phyloP scores from a whole-genome alignment of 2,113 vertebrate genomes.

The Xiphophorus couchianus region DNA sequence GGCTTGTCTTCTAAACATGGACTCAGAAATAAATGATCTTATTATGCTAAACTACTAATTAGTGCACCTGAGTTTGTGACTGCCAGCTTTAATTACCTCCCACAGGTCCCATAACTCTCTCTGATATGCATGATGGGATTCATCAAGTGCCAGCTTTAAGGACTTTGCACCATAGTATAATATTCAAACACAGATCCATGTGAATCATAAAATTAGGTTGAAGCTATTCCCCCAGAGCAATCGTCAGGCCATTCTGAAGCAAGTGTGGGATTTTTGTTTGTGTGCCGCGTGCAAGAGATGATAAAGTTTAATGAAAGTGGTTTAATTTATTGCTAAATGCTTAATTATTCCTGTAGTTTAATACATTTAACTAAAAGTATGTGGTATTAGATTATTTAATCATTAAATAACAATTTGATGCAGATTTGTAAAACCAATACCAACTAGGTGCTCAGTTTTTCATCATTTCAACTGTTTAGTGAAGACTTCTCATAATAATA shows the following conservation, averaged over 20 bases:
- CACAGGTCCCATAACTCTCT: slow-evolving; percentile 47
- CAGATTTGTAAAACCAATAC: no score
- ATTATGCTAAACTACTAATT: slow-evolving; percentile 68
- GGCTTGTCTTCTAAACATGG: background rate
- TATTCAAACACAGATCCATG: slow-evolving; percentile 7
- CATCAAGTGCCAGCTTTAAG: slow-evolving; percentile 41
- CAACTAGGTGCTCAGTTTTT: no score
- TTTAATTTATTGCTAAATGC: background rate
- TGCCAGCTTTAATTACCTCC: slow-evolving; percentile 61
- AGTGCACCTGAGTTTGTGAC: slow-evolving; percentile 59
- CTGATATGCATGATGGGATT: slow-evolving; percentile 55
- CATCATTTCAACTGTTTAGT: no score
- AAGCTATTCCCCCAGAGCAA: background rate
- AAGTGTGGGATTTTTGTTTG: background rate
- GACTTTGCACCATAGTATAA: slow-evolving; percentile 17
- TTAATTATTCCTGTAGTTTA: background rate
- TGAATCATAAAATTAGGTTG: background rate
- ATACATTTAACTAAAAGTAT: background rate
- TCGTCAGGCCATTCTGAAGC: background rate
- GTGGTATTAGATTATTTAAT: background rate
- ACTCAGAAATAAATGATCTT: slow-evolving; percentile 53
- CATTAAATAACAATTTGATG: no score
- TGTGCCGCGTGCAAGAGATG: background rate
- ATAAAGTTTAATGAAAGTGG: background rate
- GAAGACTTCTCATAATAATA: no score